A percentile compares a stretch with the other conserved stretches of the same genome.
These are phyloP conservation scores for Ondatra zibethicus DNA, from an alignment of 2,113 vertebrate genomes.

Conservation along the genomic window DNA sequence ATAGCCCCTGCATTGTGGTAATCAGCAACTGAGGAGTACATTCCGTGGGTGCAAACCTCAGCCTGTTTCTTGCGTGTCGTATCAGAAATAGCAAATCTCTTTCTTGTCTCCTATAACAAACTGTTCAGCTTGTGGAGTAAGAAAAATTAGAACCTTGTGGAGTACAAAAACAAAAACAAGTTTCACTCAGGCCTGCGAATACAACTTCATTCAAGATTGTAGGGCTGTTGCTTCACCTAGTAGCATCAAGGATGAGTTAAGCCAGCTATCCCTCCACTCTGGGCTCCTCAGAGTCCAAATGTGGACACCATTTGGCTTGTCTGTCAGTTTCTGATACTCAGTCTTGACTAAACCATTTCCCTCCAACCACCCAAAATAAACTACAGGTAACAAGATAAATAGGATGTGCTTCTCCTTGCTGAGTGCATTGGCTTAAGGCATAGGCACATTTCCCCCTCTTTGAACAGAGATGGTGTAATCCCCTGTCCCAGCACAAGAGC, in stretches of 20 bases:
- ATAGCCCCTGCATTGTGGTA: background rate
- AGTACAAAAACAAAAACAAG: conserved; percentile 1
- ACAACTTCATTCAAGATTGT: conserved; percentile 63
- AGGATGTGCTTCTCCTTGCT: conserved; percentile 99
- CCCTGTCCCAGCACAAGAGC: conserved; percentile 92
- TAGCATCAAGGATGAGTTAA: conserved; percentile 64
- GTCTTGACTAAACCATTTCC: conserved; percentile 52
- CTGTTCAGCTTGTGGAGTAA: conserved; percentile 55
- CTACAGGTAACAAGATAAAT: conserved; percentile 86
- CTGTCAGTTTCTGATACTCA: conserved; percentile 61
- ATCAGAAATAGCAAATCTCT: background rate
- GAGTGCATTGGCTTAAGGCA: conserved; percentile 99
- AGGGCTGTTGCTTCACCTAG: conserved; percentile 69
- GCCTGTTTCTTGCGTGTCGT: background rate
- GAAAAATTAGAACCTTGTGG: conserved; percentile 55
- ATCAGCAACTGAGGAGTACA: background rate
- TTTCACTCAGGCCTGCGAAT: conserved; percentile 62
- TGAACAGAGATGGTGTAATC: conserved; percentile 94
- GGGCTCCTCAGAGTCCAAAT: conserved; percentile 58
- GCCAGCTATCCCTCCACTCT: conserved; percentile 57
- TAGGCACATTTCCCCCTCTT: conserved; percentile 95
- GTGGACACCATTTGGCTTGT: conserved; percentile 69
- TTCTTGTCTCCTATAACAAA: background rate
- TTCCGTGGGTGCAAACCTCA: background rate
- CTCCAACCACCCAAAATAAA: conserved; percentile 83